Base-by-base conservation (phyloP, 2,113 vertebrate species). In the Calyptommatus sinebrachiatus region DNA sequence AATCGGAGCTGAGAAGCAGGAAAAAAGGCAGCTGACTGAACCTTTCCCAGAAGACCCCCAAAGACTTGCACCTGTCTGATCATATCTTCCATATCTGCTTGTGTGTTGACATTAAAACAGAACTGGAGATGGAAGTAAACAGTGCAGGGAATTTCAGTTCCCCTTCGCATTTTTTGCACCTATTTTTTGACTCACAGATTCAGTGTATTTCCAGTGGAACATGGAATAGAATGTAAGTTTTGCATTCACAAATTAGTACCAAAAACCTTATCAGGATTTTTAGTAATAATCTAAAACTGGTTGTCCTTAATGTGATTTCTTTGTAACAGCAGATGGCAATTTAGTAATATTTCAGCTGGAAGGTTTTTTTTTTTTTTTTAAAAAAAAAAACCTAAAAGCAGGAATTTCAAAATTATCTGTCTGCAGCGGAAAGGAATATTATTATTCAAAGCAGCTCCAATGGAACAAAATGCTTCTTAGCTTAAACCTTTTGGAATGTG, bases 371-470 rank as follows among this genome's bases (percentile, higher is more conserved):
- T 24, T 2, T 41, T 41, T 41, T 41, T 41, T 41, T 41, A 41
- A 41, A 41, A 41, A 41, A 50, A 50, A 3, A 50, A 50, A 3
- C 48, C 35, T 41, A 41, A 46, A 8, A 73, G 73, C 46, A 28
- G 5, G 24, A 22, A 16, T 66, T 80, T 80, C 61, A 66, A 66
- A 80, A 63, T 35, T 45, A 73, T n/a, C 45, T 29, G 62, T 28
- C 45, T 46, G 41, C 66, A 24, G 21, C 16, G 28, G 71, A 80
- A 77, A 66, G 45, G 46, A 63, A 79, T 48, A 29, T n/a, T 79
- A 8, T 26, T 45, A 73, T 80, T 72, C 50, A 72, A 80, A 80
- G 26, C 62, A 57, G 62, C 46, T 80, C 24, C 63, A 35, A 35
- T n/a, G 45, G 48, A 50, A 79, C 14, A 71, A 48, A 48, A 10